Conservation (phyloP, 2,797 vertebrate genomes). For the Octomys mimax region DNA sequence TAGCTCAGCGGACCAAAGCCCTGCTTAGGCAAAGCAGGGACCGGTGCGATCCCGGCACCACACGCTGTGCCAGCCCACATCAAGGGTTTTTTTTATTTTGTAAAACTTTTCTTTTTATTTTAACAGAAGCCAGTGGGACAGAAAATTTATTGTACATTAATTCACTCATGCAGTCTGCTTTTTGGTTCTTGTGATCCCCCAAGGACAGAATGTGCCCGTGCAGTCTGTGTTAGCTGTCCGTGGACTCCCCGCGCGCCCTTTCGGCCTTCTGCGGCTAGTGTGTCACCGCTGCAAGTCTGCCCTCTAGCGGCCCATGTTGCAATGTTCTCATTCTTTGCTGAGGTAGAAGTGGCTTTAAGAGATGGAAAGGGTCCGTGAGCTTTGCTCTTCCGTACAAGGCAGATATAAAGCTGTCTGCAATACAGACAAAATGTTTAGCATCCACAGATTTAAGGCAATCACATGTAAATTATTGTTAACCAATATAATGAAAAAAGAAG, state of each 20-base stretch:
- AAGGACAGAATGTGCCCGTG: not conserved
- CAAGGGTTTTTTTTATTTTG: not conserved
- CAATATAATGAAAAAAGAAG: slow-evolving; percentile 16
- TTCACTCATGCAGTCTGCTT: not conserved
- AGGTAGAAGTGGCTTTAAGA: not conserved
- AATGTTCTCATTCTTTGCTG: slow-evolving; percentile 35
- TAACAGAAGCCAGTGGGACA: not conserved
- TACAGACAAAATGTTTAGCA: not conserved
- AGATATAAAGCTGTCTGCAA: not conserved
- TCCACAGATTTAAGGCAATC: not conserved
- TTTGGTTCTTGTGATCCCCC: not conserved
- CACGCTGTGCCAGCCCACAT: not conserved
- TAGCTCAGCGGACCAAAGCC: too few relatives aligned
- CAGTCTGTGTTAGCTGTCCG: not conserved
- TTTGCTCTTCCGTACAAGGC: not conserved
- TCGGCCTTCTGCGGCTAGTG: not conserved
- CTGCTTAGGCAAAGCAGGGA: too few relatives aligned
- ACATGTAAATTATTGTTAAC: not conserved
- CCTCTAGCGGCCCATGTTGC: slow-evolving; percentile 66
- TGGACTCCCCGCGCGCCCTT: slow-evolving; percentile 5
- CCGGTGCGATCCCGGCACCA: too few relatives aligned
- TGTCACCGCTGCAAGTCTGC: slow-evolving; percentile 51
- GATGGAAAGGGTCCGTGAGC: not conserved
- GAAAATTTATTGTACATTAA: slow-evolving; percentile 31
- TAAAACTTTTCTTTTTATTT: slow-evolving; percentile 23